Base-by-base conservation (phyloP, 2,113 vertebrate genomes). In the Ictidomys tridecemlineatus region DNA sequence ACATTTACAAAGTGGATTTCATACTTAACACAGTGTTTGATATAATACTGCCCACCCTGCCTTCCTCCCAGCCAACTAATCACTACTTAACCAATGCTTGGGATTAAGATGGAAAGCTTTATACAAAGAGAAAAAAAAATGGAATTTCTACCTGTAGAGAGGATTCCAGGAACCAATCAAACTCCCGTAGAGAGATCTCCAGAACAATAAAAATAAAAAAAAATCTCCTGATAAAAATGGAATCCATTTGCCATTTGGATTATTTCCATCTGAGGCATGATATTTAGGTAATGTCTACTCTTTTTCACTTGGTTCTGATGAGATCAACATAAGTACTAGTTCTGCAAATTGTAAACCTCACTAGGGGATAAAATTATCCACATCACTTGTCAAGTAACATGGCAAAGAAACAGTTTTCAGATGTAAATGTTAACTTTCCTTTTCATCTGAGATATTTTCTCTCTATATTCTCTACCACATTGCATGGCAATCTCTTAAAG, bases 281-380 rank as follows among this genome's bases (percentile, higher is more conserved):
- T 97, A 97, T 96, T 97, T 96, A 96, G 93, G 89, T 96, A 92
- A 96, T 94, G 84, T 95, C 96, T 98, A 83, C 93, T 84, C 89
- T 96, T 96, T 96, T 95, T 95, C 96, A 93, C 96, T 97, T 95
- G 93, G 94, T 96, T 96, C 93, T 96, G 96, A 97, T 94, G 95
- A 97, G 86, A 96, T 96, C 96, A 96, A 94, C 76, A 93, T 94
- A 96, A 95, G 86, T 93, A 96, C 96, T 97, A 95, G 95, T 93
- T 94, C 95, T 93, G 93, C 34, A 96, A 95, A 97, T 97, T 97
- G 92, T 96, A 96, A 96, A 96, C 96, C 96, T 97, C 96, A 93
- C 96, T 76, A 97, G 53, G 89, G 93, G 91, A 97, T 97, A 96
- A 97, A 97, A 97, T 97, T 97, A 97, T 97, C 96, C 58, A 77